Evolutionary conservation across 2,888 invertebrate species (phyloP), one percentile per base, ranked within the genome.

Genomic region (Automeris io): DNA sequence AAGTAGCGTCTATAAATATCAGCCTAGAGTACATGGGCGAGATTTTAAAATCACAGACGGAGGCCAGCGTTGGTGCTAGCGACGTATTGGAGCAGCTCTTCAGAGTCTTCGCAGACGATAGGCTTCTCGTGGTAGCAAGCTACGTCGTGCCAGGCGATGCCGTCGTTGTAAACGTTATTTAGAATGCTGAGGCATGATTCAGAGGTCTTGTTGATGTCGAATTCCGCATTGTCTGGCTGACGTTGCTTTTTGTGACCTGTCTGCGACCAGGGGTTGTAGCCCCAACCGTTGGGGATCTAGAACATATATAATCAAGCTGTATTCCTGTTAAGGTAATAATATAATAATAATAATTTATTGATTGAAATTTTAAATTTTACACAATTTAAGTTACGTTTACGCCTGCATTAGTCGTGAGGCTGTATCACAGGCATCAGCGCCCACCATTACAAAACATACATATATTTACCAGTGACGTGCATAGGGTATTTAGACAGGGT

Each of bases 121-220:
- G 96, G 96, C 70, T 96, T 96, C 80, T 96, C 95, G 80, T 96
- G 96, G 78, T 96, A 95, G 78, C 96, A 96, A 49, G 95, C 95
- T 37, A 96, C 95, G 76, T 96, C 96, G 81, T 96, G 96, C 96
- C 96, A 96, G 51, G 94, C 95, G 70, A 96, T 95, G 49, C 96
- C 96, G 68, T 96, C 96, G 65, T 93, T 95, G 89, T 96, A 96
- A 5, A 96, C 96, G 77, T 96, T 96, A 88, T 96, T 96, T 47
- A 96, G 88, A 46, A 96, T 90, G 40, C 95, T 93, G 61, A 96
- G 76, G 62, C 96, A 96, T 23, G 96, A 95, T 74, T 96, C 96
- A 47, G 90, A 91, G 45, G 95, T 96, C 44, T 92, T 90, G 81
- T 95, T 95, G 77, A 95, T 95, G 65, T 95, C 95, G 78, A 92